These are phyloP conservation scores for Orycteropus afer DNA, from an alignment of 2,113 vertebrate species.

Conservation along the genomic window DNA sequence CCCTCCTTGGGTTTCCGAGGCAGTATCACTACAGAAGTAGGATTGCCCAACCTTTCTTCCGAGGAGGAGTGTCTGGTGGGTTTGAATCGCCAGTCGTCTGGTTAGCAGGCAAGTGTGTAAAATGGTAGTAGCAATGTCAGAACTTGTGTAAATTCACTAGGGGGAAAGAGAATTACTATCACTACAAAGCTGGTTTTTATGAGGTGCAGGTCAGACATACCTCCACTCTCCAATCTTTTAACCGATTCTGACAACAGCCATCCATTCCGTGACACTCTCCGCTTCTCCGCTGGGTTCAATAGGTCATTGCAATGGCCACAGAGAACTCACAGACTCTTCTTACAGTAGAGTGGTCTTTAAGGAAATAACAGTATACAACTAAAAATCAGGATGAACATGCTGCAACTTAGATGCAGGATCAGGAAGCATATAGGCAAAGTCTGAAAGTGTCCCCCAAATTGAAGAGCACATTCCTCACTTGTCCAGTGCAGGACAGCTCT, in stretches of 20 bases:
- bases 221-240: background rate
- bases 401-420: too few species aligned
- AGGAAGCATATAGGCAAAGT: background rate
- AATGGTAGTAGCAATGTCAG: background rate
- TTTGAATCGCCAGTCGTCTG: too few species aligned
- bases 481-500: background rate
- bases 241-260: too few species aligned
- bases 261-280: background rate
- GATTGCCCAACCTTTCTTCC: too few species aligned
- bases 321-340: background rate
- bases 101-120: too few species aligned
- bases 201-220: background rate
- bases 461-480: background rate
- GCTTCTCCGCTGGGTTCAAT: background rate
- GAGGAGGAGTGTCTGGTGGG: too few species aligned
- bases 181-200: background rate
- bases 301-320: background rate
- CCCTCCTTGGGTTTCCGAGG: too few species aligned
- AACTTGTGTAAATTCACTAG: background rate
- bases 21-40: too few species aligned
- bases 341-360: background rate
- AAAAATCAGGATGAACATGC: too few species aligned
- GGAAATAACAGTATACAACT: background rate
- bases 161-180: background rate
- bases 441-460: background rate